Percentiles rank a stretch among this genome's conserved stretches.
Evolutionary conservation across 2,113 vertebrate species (phyloP).

Genomic region (Talpa occidentalis): DNA sequence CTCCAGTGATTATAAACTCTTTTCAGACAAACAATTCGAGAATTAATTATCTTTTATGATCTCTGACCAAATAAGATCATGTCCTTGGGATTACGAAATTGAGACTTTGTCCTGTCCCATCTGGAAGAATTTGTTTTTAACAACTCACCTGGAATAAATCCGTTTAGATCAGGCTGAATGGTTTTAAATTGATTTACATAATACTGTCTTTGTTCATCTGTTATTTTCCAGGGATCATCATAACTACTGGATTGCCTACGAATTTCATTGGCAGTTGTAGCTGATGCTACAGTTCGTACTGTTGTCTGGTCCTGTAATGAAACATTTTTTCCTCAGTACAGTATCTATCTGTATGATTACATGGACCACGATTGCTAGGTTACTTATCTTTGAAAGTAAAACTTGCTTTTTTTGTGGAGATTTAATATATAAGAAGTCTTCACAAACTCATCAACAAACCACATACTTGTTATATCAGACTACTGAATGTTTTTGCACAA

Average conservation of each 20-base stretch:
- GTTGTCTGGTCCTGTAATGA: constrained; percentile 94
- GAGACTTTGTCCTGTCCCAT: constrained; percentile 59
- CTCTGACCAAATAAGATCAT: constrained; percentile 26
- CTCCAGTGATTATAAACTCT: constrained; percentile 46
- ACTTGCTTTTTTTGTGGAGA: constrained; percentile 67
- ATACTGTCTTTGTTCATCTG: constrained; percentile 99
- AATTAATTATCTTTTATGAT: constrained; percentile 44
- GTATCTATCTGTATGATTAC: constrained; percentile 80
- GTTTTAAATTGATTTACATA: constrained; percentile 99
- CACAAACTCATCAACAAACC: constrained; percentile 72
- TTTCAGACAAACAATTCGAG: constrained; percentile 60
- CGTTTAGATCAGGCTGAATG: constrained; percentile 98
- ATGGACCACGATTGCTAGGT: constrained; percentile 77
- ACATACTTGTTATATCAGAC: constrained; percentile 55
- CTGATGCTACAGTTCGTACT: constrained; percentile 94
- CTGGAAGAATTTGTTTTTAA: constrained; percentile 76
- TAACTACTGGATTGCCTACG: constrained; percentile 98
- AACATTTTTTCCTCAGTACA: constrained; percentile 88
- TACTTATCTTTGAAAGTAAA: constrained; percentile 83
- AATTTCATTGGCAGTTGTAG: constrained; percentile 95
- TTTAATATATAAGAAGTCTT: constrained; percentile 74
- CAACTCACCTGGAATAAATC: constrained; percentile 97
- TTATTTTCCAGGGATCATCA: constrained; percentile 99
- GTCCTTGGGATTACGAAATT: constrained; percentile 63
- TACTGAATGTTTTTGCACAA: constrained; percentile 77